Evolutionary conservation across 2,888 invertebrate species (phyloP).

Genomic region (Linnaemya vulpina): DNA sequence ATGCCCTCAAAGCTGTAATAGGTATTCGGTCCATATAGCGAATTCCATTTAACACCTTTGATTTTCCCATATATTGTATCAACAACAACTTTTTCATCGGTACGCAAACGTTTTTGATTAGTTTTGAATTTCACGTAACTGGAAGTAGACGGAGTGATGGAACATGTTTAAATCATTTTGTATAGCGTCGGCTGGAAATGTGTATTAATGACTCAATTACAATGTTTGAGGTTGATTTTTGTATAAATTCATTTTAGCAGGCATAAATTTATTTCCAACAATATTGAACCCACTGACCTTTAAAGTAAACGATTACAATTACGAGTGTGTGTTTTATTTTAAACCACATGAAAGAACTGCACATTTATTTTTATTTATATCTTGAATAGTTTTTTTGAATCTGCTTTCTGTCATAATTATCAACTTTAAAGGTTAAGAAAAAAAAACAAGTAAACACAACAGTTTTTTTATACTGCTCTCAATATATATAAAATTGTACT

Average conservation of each 20-base stretch:
- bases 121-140: slow-evolving; percentile 82
- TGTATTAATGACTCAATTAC: neutral
- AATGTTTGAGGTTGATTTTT: neutral
- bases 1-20: slow-evolving; percentile 82
- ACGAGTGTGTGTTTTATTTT: neutral
- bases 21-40: slow-evolving; percentile 79
- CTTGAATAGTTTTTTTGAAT: neutral
- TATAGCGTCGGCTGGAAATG: neutral
- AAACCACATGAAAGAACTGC: neutral
- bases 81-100: slow-evolving; percentile 80
- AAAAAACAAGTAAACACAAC: neutral
- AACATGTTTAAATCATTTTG: slow-evolving; percentile 19
- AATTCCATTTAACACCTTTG: slow-evolving; percentile 81
- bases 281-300: slow-evolving; percentile 46
- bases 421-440: neutral
- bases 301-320: neutral
- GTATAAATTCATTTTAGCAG: neutral
- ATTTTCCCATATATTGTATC: slow-evolving; percentile 81
- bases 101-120: slow-evolving; percentile 79
- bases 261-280: neutral
- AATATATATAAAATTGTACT: neutral
- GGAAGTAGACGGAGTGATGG: slow-evolving; percentile 51
- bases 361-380: neutral
- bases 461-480: neutral
- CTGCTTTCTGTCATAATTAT: neutral